Evolutionary conservation across 2,113 vertebrate genomes (phyloP).

Genomic region (Mystacornis crossleyi): DNA sequence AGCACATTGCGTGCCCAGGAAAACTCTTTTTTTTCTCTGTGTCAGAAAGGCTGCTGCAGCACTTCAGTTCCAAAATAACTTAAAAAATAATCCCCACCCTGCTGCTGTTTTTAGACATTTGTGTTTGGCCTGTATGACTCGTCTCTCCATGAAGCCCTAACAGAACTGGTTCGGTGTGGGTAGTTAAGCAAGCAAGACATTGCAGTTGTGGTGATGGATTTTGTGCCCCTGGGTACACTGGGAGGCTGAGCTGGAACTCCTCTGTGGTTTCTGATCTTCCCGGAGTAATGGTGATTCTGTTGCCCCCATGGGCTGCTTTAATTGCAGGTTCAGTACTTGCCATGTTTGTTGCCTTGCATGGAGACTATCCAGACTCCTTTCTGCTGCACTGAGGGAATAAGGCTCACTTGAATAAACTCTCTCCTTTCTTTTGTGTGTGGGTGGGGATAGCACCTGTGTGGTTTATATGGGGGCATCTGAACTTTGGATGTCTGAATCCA

Average conservation of each 20-base stretch:
- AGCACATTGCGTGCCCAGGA: background rate
- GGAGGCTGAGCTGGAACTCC: background rate
- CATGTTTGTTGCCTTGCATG: background rate
- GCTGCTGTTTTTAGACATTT: conserved; percentile 10
- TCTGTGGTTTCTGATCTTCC: background rate
- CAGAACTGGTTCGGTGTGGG: conserved; percentile 22
- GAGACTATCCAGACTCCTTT: background rate
- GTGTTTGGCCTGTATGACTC: background rate
- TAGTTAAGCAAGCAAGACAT: background rate
- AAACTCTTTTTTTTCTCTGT: background rate
- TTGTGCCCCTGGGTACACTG: background rate
- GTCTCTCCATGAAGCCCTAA: background rate
- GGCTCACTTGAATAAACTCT: background rate
- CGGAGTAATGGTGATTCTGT: background rate
- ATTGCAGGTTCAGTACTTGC: background rate
- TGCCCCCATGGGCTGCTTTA: background rate
- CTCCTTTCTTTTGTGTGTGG: background rate
- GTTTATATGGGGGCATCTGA: background rate
- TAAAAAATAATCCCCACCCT: background rate
- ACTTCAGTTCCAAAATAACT: background rate
- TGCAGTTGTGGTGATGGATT: background rate
- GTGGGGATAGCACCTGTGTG: background rate
- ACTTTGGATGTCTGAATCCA: background rate
- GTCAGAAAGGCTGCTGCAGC: background rate
- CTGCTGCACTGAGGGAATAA: background rate